Conservation (phyloP, 1,140 invertebrate genomes). For the Zaprionus davidi region DNA sequence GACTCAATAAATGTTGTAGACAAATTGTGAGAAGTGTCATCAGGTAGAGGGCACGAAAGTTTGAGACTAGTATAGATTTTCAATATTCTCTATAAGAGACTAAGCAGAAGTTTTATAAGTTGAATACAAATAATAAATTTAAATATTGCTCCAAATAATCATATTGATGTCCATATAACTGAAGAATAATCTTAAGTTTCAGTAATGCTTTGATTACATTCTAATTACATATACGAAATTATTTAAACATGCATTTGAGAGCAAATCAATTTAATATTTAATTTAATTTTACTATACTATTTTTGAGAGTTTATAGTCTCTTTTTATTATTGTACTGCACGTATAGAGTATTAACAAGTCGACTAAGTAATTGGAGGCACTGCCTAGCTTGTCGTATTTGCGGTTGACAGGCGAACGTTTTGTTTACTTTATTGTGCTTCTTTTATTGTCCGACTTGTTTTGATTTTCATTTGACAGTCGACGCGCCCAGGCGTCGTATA, state of each 20-base stretch:
- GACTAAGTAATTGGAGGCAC: not conserved
- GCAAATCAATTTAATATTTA: not conserved
- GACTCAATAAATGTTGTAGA: not conserved
- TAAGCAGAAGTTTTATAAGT: too few relatives aligned
- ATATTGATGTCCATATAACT: too few relatives aligned
- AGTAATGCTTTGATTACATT: not conserved
- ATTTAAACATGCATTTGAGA: not conserved
- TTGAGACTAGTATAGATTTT: too few relatives aligned
- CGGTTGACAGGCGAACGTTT: slow-evolving; percentile 56
- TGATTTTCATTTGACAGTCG: slow-evolving; percentile 50
- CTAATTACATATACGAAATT: not conserved
- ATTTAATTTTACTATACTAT: not conserved
- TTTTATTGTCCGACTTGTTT: slow-evolving; percentile 44
- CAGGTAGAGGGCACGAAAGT: not conserved
- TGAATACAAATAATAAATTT: too few relatives aligned
- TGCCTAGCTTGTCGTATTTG: slow-evolving; percentile 16
- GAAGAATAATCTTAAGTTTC: too few relatives aligned
- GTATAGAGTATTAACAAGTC: slow-evolving; percentile 22
- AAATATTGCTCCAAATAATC: too few relatives aligned
- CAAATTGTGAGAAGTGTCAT: not conserved
- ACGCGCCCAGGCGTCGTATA: slow-evolving; percentile 37
- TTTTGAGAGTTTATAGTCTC: not conserved
- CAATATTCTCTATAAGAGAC: too few relatives aligned
- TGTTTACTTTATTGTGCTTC: slow-evolving; percentile 22
- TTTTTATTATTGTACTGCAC: not conserved